Base-by-base conservation (phyloP, 2,797 vertebrate species). In the Esox lucius region DNA sequence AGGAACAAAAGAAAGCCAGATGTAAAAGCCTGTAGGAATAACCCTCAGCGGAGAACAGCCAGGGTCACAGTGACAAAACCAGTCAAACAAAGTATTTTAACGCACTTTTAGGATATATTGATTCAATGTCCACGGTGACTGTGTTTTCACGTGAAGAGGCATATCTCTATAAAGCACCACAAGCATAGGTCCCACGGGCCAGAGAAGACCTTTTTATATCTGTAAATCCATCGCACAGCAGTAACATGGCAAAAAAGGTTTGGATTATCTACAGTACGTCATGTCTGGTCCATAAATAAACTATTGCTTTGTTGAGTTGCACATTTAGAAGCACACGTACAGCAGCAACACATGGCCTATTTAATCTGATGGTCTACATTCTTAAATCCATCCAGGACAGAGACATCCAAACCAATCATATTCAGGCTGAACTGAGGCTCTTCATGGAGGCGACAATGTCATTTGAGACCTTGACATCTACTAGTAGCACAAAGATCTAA, bases 1-100 rank as follows among this genome's bases (percentile, higher is more conserved):
- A 16, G 31, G 22, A 66, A 22, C 68, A 26, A 7, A 28, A 49
- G 39, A 69, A 15, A 24, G 42, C 13, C 46, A 70, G 24, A 70
- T 70, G 49, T 70, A 70, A 46, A 70, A 70, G 48, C 35, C 48
- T 70, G 48, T 49, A 70, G 48, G 15, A 70, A 51, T 31, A 39
- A 5, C 15, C 2, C 7, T 49, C n/a, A 49, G 66, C 11, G 35
- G n/a, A 42, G n/a, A 26, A 53, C 7, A 7, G 8, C 24, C 46
- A 49, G 24, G 24, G 68, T 51, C 46, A 64, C 61, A 62, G 13
- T 64, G 61, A 64, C 26, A 64, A 64, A 64, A 13, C 28, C 12
- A 13, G 53, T 56, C 53, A 56, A 56, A 56, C 53, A 64, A 12
- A 51, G 13, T 15, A 62, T 26, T 62, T 31, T 0, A 28, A 16